Conservation (phyloP, 2,888 invertebrate genomes). For the Chloroclysta siterata region DNA sequence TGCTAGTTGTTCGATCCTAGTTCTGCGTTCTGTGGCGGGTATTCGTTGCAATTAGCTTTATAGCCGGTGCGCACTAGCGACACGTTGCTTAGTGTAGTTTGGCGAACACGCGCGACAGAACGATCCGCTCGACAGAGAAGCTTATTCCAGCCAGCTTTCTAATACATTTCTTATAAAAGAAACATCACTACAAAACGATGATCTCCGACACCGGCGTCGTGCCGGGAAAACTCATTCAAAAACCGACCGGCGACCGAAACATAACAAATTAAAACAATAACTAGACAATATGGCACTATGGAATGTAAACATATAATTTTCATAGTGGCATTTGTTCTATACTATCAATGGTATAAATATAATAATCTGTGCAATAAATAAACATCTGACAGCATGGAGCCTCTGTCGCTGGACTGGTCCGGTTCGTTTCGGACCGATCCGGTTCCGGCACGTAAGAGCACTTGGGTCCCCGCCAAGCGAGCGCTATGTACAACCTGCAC, state of each 20-base stretch:
- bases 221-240: constrained; percentile 23
- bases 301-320: constrained; percentile 78
- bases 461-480: constrained; percentile 16
- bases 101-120: neutral
- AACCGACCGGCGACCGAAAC: constrained; percentile 28
- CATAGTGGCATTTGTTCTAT: constrained; percentile 66
- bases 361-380: constrained; percentile 41
- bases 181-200: constrained; percentile 20
- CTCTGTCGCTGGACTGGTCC: constrained; percentile 1
- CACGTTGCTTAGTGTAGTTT: neutral
- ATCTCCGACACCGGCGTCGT: constrained; percentile 7
- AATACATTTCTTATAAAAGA: constrained; percentile 23
- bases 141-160: constrained; percentile 1
- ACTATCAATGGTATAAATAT: constrained; percentile 37
- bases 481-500: constrained; percentile 10
- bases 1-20: neutral
- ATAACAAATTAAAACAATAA: constrained; percentile 27
- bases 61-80: neutral
- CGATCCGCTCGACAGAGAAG: neutral
- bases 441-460: constrained; percentile 16
- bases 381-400: constrained; percentile 24
- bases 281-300: constrained; percentile 73
- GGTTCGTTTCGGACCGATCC: neutral
- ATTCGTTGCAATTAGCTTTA: neutral
- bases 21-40: constrained; percentile 3